These are phyloP conservation scores for Drosophila azteca DNA, from an alignment of 1,140 invertebrate species.

Conservation along the genomic window DNA sequence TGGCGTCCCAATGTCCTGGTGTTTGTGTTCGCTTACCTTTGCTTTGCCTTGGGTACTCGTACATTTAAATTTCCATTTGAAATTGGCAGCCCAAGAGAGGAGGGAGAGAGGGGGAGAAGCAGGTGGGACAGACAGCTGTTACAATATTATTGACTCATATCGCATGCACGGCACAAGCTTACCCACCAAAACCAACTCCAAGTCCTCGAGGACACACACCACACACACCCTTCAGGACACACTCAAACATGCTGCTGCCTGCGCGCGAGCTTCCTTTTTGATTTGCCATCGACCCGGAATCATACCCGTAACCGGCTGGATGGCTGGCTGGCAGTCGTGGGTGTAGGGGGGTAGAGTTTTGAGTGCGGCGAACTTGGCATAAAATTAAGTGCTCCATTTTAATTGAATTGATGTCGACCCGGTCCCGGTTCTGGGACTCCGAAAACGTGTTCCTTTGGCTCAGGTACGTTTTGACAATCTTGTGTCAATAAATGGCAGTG, in stretches of 20 bases:
- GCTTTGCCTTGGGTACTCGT: conserved; percentile 29
- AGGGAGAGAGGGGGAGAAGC: not conserved
- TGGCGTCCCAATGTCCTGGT: conserved; percentile 7
- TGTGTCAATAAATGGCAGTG: conserved; percentile 61
- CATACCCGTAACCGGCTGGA: not conserved
- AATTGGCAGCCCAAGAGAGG: conserved; percentile 48
- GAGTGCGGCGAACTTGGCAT: conserved; percentile 73
- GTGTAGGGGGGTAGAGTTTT: conserved; percentile 53
- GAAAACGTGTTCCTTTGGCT: conserved; percentile 18
- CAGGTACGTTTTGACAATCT: conserved; percentile 56
- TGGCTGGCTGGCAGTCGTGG: no score
- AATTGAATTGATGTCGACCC: conserved; percentile 73
- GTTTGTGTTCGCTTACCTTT: conserved; percentile 30
- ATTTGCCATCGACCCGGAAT: conserved; percentile 53
- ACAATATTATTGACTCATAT: conserved; percentile 82
- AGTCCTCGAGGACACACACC: conserved; percentile 33
- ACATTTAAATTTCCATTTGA: conserved; percentile 76
- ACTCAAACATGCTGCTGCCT: conserved; percentile 27
- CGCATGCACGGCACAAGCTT: conserved; percentile 65
- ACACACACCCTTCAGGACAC: conserved; percentile 22
- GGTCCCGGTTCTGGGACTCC: not conserved
- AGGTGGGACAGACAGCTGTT: conserved; percentile 65
- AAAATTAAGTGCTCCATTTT: conserved; percentile 79
- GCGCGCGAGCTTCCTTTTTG: conserved; percentile 48
- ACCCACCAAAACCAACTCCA: conserved; percentile 5